Evolutionary conservation across 2,888 invertebrate genomes (phyloP).

Genomic region (Chymomyza procnemis): DNA sequence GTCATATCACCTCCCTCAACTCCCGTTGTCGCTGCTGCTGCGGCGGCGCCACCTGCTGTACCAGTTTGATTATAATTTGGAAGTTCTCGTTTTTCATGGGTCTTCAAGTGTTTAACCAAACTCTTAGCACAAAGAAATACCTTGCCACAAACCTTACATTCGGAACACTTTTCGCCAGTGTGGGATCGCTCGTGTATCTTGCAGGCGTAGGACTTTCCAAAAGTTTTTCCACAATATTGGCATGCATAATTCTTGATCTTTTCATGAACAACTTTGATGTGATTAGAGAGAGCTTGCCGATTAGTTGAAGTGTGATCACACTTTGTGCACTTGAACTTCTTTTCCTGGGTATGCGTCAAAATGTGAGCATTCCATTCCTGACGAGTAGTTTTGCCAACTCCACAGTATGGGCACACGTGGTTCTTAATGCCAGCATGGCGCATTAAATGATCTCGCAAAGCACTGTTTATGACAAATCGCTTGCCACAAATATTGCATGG

Average conservation of each 20-base stretch:
- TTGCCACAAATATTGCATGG: constrained; percentile 76
- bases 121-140: constrained; percentile 75
- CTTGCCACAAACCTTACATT: constrained; percentile 75
- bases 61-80: constrained; percentile 74
- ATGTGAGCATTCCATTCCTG: constrained; percentile 77
- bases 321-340: constrained; percentile 74
- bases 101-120: constrained; percentile 73
- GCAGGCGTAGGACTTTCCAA: constrained; percentile 75
- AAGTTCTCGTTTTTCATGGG: constrained; percentile 74
- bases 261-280: constrained; percentile 74
- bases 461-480: constrained; percentile 75
- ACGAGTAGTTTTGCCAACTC: constrained; percentile 75
- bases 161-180: constrained; percentile 74
- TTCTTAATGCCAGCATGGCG: constrained; percentile 77
- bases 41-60: constrained; percentile 56
- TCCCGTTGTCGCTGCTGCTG: not conserved
- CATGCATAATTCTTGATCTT: constrained; percentile 76
- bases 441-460: constrained; percentile 76
- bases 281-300: constrained; percentile 73
- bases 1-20: constrained; percentile 30
- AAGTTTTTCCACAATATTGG: constrained; percentile 74
- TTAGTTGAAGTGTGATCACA: constrained; percentile 75
- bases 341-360: constrained; percentile 75
- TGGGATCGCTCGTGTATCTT: constrained; percentile 76
- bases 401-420: constrained; percentile 76